Conservation (phyloP, 2,113 vertebrate genomes). For the Macquaria ambigua region DNA sequence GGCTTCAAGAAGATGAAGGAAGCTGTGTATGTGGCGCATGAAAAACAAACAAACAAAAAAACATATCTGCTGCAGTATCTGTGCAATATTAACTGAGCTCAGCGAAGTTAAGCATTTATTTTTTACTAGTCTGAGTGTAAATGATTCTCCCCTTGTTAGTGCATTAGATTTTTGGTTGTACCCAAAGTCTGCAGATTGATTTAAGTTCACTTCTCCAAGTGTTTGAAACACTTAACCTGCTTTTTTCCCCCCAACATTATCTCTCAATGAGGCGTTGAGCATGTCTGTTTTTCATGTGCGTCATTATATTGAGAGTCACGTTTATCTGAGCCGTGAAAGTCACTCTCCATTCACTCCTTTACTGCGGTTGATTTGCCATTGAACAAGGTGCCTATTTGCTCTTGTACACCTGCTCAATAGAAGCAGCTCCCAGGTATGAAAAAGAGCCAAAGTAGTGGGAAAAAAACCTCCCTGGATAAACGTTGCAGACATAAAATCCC, state of each 20-base stretch:
- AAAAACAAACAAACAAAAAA: background rate
- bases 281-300: background rate
- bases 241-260: background rate
- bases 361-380: background rate
- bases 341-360: background rate
- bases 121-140: background rate
- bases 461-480: background rate
- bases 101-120: background rate
- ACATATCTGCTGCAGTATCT: background rate
- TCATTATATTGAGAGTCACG: background rate
- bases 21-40: background rate
- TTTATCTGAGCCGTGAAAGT: background rate
- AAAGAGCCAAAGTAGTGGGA: background rate
- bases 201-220: background rate
- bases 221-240: background rate
- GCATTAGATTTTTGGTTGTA: background rate
- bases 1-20: conserved; percentile 1
- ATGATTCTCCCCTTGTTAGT: background rate
- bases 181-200: background rate
- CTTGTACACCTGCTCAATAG: conserved; percentile 2
- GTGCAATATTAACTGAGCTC: background rate
- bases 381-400: background rate
- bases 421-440: background rate
- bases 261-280: background rate
- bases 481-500: too few species aligned